Conservation (phyloP, 2,113 vertebrate genomes). For the Todiramphus saurophagus region DNA sequence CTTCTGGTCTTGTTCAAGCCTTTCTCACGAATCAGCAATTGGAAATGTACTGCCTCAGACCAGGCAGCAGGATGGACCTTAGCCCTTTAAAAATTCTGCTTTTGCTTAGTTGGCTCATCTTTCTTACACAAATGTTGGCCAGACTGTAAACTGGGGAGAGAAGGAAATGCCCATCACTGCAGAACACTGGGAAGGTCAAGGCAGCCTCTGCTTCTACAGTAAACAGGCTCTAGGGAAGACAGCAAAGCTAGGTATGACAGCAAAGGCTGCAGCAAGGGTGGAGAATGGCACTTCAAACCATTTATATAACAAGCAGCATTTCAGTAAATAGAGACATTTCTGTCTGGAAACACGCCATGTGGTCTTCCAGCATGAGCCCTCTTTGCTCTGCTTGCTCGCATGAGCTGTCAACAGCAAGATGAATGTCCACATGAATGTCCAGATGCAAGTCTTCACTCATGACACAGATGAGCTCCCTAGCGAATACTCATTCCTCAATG, state of each 20-base stretch:
- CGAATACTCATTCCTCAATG: not conserved
- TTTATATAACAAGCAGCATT: not conserved
- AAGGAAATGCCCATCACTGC: not conserved
- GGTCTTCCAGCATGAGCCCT: not conserved
- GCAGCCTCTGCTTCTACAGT: not conserved
- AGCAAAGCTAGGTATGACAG: fast-evolving
- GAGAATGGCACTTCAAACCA: not conserved
- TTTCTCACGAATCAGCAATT: not conserved
- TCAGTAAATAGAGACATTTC: not conserved
- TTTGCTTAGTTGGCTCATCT: not conserved
- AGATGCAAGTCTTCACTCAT: not conserved
- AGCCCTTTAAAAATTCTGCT: not conserved
- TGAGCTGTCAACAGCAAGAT: not conserved
- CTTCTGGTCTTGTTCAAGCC: not conserved
- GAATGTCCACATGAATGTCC: not conserved
- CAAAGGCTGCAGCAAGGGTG: not conserved
- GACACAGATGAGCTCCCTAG: not conserved
- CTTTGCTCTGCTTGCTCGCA: not conserved
- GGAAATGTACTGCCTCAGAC: not conserved
- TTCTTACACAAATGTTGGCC: not conserved
- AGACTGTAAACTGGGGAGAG: not conserved
- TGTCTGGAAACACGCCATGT: not conserved
- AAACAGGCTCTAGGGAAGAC: not conserved
- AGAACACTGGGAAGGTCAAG: not conserved
- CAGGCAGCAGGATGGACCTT: not conserved